Evolutionary conservation across 2,888 invertebrate species (phyloP).

Genomic region (Cephus runcator): DNA sequence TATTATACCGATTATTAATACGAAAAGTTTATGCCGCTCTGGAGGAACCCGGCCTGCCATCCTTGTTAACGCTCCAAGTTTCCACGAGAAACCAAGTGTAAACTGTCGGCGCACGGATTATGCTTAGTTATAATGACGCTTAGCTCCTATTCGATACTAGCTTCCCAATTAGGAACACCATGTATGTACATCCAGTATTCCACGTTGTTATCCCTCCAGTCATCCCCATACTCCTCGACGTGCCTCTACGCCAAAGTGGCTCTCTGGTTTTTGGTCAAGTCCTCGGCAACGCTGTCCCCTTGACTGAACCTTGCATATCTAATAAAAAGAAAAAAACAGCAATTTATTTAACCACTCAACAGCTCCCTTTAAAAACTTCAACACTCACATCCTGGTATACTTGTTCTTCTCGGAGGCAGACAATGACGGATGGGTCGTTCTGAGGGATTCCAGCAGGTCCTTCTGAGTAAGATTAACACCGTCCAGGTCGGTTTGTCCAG

Average conservation of each 20-base stretch:
- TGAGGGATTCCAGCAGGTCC: slow-evolving; percentile 75
- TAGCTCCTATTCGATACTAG: slow-evolving; percentile 19
- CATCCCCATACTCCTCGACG: neutral
- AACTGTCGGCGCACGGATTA: slow-evolving; percentile 40
- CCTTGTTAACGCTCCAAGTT: slow-evolving; percentile 35
- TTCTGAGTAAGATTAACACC: slow-evolving; percentile 67
- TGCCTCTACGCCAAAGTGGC: slow-evolving; percentile 69
- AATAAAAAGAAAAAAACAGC: slow-evolving; percentile 24
- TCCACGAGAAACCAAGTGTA: slow-evolving; percentile 25
- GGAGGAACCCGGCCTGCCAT: slow-evolving; percentile 18
- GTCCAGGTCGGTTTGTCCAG: slow-evolving; percentile 23
- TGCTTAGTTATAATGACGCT: slow-evolving; percentile 35
- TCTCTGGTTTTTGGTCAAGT: slow-evolving; percentile 67
- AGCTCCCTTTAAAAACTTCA: neutral
- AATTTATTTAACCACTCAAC: neutral
- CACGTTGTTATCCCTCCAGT: neutral
- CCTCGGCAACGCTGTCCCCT: slow-evolving; percentile 68
- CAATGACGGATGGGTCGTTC: slow-evolving; percentile 82
- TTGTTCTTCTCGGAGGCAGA: slow-evolving; percentile 75
- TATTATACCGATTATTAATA: slow-evolving; percentile 66
- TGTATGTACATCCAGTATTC: neutral
- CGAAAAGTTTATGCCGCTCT: slow-evolving; percentile 56
- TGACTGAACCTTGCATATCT: slow-evolving; percentile 74
- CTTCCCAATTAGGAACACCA: slow-evolving; percentile 21
- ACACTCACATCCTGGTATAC: slow-evolving; percentile 81